Conservation (phyloP, 2,888 invertebrate genomes). For the Chelonus formosanus region DNA sequence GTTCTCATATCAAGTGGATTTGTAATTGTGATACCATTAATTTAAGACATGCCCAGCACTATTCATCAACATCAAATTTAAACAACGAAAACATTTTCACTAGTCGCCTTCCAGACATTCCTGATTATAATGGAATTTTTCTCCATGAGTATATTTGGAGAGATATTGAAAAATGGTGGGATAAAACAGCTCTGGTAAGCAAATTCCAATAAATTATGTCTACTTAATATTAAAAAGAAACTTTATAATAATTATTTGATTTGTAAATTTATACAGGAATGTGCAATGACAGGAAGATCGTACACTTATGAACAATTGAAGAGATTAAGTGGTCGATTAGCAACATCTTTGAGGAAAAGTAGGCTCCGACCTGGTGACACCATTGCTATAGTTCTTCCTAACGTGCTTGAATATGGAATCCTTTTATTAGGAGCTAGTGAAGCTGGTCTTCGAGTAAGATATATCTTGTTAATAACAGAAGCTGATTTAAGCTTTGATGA, state of each 20-base stretch:
- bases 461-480: background rate
- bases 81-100: constrained; percentile 39
- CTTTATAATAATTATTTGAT: too few relatives aligned
- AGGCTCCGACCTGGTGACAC: constrained; percentile 55
- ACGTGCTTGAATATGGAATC: constrained; percentile 55
- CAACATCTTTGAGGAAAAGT: constrained; percentile 51
- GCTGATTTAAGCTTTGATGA: too few relatives aligned
- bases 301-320: constrained; percentile 53
- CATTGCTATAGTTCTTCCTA: constrained; percentile 56
- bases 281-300: constrained; percentile 50
- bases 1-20: background rate
- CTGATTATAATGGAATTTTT: constrained; percentile 29
- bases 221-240: too few relatives aligned
- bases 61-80: constrained; percentile 10
- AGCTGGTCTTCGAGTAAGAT: constrained; percentile 43
- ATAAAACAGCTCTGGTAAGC: constrained; percentile 71
- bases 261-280: constrained; percentile 22
- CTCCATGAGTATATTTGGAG: constrained; percentile 72
- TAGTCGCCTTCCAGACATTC: constrained; percentile 37
- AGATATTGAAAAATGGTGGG: constrained; percentile 72
- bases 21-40: background rate
- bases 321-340: constrained; percentile 48
- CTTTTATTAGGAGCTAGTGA: constrained; percentile 48
- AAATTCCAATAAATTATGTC: too few relatives aligned
- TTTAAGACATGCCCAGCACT: background rate